phyloP scores from a whole-genome alignment of 2,888 invertebrate genomes.

The Drosophila mimica region DNA sequence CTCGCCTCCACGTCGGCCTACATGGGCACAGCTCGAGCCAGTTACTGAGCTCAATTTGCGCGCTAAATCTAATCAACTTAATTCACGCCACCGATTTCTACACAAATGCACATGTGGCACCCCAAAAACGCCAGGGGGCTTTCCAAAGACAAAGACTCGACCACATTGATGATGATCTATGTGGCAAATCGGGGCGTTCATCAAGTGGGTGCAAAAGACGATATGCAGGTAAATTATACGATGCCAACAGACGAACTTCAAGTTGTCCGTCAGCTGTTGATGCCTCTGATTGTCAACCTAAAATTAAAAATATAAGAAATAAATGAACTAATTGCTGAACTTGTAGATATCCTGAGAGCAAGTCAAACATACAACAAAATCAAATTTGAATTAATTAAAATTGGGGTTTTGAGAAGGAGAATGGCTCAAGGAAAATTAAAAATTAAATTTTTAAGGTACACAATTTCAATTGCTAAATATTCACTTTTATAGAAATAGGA shows the following conservation, averaged over 20 bases:
- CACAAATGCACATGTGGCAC: conserved; percentile 31
- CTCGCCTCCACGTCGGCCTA: conserved; percentile 20
- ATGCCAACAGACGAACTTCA: conserved; percentile 29
- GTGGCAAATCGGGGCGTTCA: conserved; percentile 21
- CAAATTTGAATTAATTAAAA: neutral
- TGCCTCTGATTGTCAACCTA: conserved; percentile 13
- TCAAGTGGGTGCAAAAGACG: conserved; percentile 39
- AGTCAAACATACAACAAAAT: neutral
- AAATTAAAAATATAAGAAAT: neutral
- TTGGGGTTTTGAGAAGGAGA: neutral
- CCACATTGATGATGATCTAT: conserved; percentile 37
- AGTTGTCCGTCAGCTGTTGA: conserved; percentile 56
- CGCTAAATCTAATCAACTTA: conserved; percentile 79
- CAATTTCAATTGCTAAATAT: neutral
- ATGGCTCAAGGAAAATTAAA: neutral
- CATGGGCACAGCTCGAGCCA: conserved; percentile 23
- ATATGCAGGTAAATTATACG: conserved; percentile 28
- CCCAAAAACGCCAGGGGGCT: conserved; percentile 23
- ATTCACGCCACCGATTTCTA: conserved; percentile 67
- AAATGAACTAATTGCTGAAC: neutral
- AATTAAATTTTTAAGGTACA: neutral
- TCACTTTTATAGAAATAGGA: neutral
- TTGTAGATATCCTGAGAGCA: conserved; percentile 16
- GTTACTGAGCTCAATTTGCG: conserved; percentile 59
- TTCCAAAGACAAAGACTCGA: conserved; percentile 54